Percentiles rank a stretch among this genome's conserved stretches.
phyloP scores from a whole-genome alignment of 2,888 invertebrate species.

The Ryuthela nishihirai region DNA sequence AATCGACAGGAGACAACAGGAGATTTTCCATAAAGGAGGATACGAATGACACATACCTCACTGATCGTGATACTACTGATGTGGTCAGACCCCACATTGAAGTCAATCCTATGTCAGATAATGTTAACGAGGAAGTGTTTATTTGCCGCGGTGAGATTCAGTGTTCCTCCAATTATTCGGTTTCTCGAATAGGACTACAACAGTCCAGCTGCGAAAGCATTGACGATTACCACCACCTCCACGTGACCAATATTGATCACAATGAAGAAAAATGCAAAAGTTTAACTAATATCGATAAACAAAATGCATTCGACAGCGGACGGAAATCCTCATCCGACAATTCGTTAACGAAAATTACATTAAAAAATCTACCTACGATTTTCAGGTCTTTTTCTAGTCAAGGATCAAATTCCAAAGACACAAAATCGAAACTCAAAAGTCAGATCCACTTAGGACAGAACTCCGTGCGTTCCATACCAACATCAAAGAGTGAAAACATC shows the following conservation, averaged over 20 bases:
- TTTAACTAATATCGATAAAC: constrained; percentile 17
- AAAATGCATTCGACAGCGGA: constrained; percentile 1
- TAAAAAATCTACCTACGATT: constrained; percentile 19
- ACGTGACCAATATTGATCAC: constrained; percentile 6
- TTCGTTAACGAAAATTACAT: constrained; percentile 32
- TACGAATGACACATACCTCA: neutral
- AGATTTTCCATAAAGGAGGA: neutral
- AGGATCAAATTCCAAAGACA: neutral
- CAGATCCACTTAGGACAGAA: too few relatives aligned
- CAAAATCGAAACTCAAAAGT: neutral
- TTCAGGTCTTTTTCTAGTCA: constrained; percentile 37
- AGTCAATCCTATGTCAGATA: constrained; percentile 23
- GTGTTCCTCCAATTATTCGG: too few relatives aligned
- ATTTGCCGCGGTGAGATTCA: neutral
- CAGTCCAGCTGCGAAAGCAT: neutral
- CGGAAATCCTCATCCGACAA: constrained; percentile 39
- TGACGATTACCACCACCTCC: neutral
- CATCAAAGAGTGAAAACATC: neutral
- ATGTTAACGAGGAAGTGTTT: neutral
- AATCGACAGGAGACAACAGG: neutral
- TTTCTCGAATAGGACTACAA: too few relatives aligned
- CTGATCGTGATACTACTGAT: neutral
- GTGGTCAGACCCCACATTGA: constrained; percentile 24
- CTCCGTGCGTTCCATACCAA: too few relatives aligned
- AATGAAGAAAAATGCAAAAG: constrained; percentile 18